Conservation (phyloP, 2,113 vertebrate species). For the Rhinogobius similis region DNA sequence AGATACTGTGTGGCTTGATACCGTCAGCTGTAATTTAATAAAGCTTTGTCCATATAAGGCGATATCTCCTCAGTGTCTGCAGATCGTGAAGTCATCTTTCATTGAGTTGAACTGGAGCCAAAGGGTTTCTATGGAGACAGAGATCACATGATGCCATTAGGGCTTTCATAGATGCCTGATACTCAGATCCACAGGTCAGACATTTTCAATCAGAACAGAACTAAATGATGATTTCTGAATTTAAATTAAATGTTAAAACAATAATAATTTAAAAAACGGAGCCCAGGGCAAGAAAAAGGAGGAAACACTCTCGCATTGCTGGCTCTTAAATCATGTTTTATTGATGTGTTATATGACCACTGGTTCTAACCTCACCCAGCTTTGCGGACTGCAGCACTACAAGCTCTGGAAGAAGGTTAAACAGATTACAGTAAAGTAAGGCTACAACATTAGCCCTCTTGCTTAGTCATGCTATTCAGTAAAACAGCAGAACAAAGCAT, state of each 20-base stretch:
- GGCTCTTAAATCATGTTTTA: constrained; percentile 18
- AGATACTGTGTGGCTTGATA: neutral
- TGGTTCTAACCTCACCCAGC: neutral
- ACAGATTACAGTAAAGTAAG: neutral
- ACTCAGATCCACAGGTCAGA: constrained; percentile 13
- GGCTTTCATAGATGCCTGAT: constrained; percentile 33
- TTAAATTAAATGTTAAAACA: neutral
- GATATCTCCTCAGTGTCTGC: constrained; percentile 27
- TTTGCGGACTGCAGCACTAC: neutral
- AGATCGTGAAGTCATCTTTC: constrained; percentile 40
- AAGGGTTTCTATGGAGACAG: constrained; percentile 68
- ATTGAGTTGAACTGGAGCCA: constrained; percentile 41
- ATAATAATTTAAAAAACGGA: neutral
- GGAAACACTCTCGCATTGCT: neutral
- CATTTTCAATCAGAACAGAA: neutral
- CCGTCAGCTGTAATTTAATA: constrained; percentile 8
- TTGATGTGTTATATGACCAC: constrained; percentile 9
- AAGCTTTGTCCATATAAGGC: constrained; percentile 41
- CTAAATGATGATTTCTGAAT: neutral
- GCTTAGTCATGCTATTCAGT: neutral
- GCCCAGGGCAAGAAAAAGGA: neutral
- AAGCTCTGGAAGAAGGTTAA: neutral
- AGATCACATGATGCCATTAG: constrained; percentile 60
- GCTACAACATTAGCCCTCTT: neutral
- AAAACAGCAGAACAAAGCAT: neutral